Base-by-base conservation (phyloP, 2,888 invertebrate genomes). In the Osmoderma eremita region DNA sequence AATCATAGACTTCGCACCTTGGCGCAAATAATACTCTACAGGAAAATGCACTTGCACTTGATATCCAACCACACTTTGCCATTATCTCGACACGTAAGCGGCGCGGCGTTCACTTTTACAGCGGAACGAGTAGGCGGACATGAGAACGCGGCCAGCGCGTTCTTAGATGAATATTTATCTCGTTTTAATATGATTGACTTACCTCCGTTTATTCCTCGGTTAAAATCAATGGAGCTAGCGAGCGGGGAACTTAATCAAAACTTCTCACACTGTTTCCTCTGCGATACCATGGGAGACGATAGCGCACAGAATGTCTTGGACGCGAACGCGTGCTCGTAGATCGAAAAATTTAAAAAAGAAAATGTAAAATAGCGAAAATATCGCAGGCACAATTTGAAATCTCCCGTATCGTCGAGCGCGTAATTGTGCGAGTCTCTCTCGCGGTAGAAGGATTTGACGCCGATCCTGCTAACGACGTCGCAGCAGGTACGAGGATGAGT, bases 401-500 rank as follows among this genome's bases (percentile, higher is more conserved):
- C 10, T 10, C 30, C 8, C 10, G 30, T 10, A 5, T n/a, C n/a
- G n/a, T n/a, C 6, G 30, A 30, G 30, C 30, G 30, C 30, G 30
- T 6, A 10, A 30, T 30, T 3, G 3, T 30, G 3, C 30, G 30
- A 30, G 30, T 30, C 2, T 30, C 30, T 30, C 30, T 30, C 8
- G 24, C 30, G 30, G 30, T 10, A 30, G 30, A 30, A 30, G 30
- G 30, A 30, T 30, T 30, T 5, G 30, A 30, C 12, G 24, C 17
- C 53, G 53, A 36, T 53, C 38, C 53, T 53, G 53, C 30, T 53
- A 53, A 18, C 50, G 53, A 30, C 45, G 62, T 24, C 24, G 49
- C 58, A 50, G 56, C 51, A 53, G 64, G 53, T 42, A 51, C 30
- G 54, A 20, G 64, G 39, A 18, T 62, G 54, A 65, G 56, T 66